A percentile compares a stretch with the other conserved stretches of the same genome.
Conservation (phyloP, 2,113 vertebrate species). For the Empidonax traillii region DNA sequence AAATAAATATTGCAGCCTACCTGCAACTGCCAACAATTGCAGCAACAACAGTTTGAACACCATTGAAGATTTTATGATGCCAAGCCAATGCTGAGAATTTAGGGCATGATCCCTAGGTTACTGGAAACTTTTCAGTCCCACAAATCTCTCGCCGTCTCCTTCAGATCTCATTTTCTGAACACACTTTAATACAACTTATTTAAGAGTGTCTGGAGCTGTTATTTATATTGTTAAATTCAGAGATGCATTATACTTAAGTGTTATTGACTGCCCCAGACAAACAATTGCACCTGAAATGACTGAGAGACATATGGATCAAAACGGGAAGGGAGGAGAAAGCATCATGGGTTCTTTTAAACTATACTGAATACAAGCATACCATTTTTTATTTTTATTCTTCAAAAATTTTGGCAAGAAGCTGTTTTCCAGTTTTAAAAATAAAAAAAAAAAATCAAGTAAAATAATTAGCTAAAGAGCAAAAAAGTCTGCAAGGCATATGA, state of each 20-base stretch:
- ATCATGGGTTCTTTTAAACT: background rate
- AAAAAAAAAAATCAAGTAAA: slow-evolving; percentile 56
- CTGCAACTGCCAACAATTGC: background rate
- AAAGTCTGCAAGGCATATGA: slow-evolving; percentile 61
- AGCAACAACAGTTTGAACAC: background rate
- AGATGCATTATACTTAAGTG: background rate
- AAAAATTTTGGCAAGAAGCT: slow-evolving; percentile 2
- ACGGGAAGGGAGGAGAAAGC: background rate
- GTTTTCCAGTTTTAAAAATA: slow-evolving; percentile 10
- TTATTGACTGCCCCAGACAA: background rate
- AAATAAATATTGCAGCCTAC: background rate
- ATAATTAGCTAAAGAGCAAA: slow-evolving; percentile 64
- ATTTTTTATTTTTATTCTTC: background rate
- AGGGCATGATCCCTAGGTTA: background rate
- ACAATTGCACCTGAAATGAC: slow-evolving; percentile 37
- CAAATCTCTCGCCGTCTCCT: background rate
- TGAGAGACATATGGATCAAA: background rate
- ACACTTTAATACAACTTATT: background rate
- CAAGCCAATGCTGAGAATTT: background rate
- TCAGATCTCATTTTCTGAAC: background rate
- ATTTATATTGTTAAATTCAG: background rate
- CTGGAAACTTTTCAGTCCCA: background rate
- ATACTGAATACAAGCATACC: background rate
- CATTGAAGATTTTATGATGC: background rate
- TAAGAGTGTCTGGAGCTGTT: background rate